A percentile compares a stretch with the other conserved stretches of the same genome.
Conservation (phyloP, 2,113 vertebrate species). For the Galeopterus variegatus region DNA sequence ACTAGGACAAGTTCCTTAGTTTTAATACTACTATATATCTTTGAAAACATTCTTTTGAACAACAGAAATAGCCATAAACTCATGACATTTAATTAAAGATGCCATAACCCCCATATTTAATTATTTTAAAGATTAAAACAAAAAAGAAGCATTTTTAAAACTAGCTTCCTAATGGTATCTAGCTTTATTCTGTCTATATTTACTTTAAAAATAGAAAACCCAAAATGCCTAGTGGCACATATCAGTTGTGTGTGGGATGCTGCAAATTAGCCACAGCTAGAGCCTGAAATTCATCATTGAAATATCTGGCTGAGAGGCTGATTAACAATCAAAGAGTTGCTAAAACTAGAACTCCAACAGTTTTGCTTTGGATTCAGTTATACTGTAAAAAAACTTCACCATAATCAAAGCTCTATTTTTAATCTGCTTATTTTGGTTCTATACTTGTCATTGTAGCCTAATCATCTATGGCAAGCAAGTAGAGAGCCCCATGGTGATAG, state of each 20-base stretch:
- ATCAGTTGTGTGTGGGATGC: constrained; percentile 43
- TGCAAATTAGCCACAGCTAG: constrained; percentile 70
- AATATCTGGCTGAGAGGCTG: constrained; percentile 53
- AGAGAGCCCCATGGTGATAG: neutral
- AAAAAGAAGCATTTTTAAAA: constrained; percentile 38
- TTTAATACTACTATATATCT: constrained; percentile 8
- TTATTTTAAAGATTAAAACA: constrained; percentile 44
- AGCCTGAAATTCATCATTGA: constrained; percentile 54
- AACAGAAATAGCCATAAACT: neutral
- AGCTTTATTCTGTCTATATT: constrained; percentile 26
- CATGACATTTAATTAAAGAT: constrained; percentile 1
- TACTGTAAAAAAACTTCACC: constrained; percentile 65
- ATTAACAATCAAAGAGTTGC: constrained; percentile 75
- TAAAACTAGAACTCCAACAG: constrained; percentile 57
- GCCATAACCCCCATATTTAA: neutral
- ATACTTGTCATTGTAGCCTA: constrained; percentile 62
- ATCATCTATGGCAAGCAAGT: constrained; percentile 61
- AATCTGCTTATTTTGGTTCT: constrained; percentile 72
- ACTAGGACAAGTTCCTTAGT: neutral
- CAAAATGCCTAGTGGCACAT: neutral
- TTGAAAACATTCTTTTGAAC: constrained; percentile 52
- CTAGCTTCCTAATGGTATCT: neutral
- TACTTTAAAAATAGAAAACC: constrained; percentile 58
- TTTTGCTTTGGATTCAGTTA: constrained; percentile 38
- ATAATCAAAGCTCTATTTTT: constrained; percentile 76